phyloP scores from a whole-genome alignment of 1,140 invertebrate species.

The Aphaenogaster rudis region DNA sequence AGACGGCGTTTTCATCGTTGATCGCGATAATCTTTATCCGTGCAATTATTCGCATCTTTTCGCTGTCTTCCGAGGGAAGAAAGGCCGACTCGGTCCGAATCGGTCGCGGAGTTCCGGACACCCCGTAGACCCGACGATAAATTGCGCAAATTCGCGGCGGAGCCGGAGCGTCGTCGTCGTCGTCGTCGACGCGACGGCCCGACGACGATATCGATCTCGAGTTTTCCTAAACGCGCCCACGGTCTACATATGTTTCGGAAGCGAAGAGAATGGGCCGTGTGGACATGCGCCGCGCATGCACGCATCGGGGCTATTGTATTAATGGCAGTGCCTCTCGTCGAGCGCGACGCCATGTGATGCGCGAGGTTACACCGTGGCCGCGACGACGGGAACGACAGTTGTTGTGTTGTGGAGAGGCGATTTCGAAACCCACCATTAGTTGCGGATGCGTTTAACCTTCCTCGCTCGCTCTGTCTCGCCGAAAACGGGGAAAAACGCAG shows the following conservation, averaged over 20 bases:
- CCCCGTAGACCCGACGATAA: neutral
- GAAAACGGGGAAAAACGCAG: constrained; percentile 38
- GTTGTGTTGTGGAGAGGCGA: constrained; percentile 38
- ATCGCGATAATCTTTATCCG: neutral
- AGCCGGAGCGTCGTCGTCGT: constrained; percentile 2
- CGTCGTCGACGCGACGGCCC: constrained; percentile 54
- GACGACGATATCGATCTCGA: constrained; percentile 75
- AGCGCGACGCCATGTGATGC: constrained; percentile 74
- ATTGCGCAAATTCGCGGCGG: constrained; percentile 42
- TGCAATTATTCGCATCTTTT: neutral
- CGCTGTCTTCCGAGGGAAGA: neutral
- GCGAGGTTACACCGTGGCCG: constrained; percentile 52
- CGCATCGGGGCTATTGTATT: constrained; percentile 67
- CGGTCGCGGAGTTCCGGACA: neutral
- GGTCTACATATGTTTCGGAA: constrained; percentile 76
- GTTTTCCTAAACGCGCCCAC: constrained; percentile 75
- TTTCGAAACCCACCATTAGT: constrained; percentile 63
- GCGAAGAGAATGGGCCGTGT: constrained; percentile 71
- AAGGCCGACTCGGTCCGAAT: neutral
- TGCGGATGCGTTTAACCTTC: constrained; percentile 60
- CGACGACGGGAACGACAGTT: constrained; percentile 56
- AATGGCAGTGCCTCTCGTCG: constrained; percentile 70
- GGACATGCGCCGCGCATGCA: constrained; percentile 74
- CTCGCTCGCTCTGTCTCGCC: constrained; percentile 27
- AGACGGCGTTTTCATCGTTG: neutral